Base-by-base conservation (phyloP, 92 coral and sea anemone species). In the Isaurus tuberculatus region DNA sequence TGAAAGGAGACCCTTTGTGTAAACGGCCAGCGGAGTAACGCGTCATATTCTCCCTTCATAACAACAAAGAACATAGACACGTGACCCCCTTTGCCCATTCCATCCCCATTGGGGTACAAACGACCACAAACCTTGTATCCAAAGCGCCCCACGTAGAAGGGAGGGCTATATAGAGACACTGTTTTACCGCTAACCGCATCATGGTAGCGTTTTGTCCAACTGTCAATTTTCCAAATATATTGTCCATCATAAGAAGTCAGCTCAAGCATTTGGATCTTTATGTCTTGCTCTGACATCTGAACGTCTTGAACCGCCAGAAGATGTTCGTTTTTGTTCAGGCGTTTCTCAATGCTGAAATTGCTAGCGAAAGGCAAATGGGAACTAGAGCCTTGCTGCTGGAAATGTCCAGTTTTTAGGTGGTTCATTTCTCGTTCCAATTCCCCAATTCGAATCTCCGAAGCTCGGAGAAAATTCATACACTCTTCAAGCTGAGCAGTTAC, bases 211-310 rank as follows among this genome's bases (percentile, higher is more conserved):
- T 92, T 84, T 46, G 87, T 83, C 80, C 80, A 88, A 15, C 89
- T 91, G 64, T 92, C 95, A 32, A 95, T 95, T 60, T 95, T 95
- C 98, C 97, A 95, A 70, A 89, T 63, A 79, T 75, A 95, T 6
- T 71, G 55, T 13, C 97, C 97, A 72, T 91, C 91, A 33, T 95
- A 90, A 0, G 91, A 88, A 10, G 90, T 91, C 15, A 85, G 73
- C 29, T 91, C 88, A 31, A 91, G 64, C 79, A 86, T 83, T 26
- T 67, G 74, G 27, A 88, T 83, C 88, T 86, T 84, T 4, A 85
- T 20, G 73, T 91, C 92, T 2, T 88, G 90, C 17, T 91, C 92
- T 0, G 92, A 86, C 69, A 91, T 65, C 23, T 86, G 90, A 71
- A 91, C 87, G 8, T 91, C 94, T 26, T 75, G 87, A n/a, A 92